These are phyloP conservation scores for Mormyrus hasselquistii DNA, from an alignment of 2,797 vertebrate species.

Conservation along the genomic window DNA sequence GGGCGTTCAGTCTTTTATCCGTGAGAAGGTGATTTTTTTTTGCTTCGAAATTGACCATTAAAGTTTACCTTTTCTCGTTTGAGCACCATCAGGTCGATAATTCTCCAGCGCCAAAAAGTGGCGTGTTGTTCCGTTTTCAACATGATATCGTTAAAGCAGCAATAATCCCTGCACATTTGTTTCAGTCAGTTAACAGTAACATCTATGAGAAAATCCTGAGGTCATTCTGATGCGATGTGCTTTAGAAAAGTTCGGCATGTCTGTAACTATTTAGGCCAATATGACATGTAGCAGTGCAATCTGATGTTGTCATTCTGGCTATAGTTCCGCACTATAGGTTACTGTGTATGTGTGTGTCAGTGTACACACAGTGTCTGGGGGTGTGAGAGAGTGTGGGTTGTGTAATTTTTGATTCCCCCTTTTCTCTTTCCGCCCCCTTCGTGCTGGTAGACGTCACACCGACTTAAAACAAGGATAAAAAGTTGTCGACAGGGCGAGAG, in stretches of 20 bases:
- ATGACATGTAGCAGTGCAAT: not conserved
- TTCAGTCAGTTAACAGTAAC: not conserved
- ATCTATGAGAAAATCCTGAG: not conserved
- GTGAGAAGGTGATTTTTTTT: not conserved
- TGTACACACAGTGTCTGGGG: not conserved
- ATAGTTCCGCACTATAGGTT: constrained; percentile 46
- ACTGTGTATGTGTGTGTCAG: constrained; percentile 18
- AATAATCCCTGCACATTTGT: not conserved
- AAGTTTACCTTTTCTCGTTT: not conserved
- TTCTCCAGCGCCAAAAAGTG: not conserved
- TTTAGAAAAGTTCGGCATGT: not conserved
- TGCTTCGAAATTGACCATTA: not conserved
- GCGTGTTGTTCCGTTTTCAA: not conserved
- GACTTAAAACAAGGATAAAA: constrained; percentile 57
- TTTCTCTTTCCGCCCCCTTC: constrained; percentile 37
- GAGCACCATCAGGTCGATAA: not conserved
- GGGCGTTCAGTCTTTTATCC: not conserved
- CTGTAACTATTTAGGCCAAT: not conserved
- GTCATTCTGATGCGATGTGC: not conserved
- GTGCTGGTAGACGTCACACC: constrained; percentile 51
- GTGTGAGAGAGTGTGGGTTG: constrained; percentile 39
- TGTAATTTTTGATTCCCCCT: constrained; percentile 46
- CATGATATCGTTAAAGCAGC: not conserved
- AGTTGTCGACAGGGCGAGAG: constrained; percentile 48
- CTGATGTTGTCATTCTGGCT: not conserved